Evolutionary conservation across 1,140 invertebrate species (phyloP).

Genomic region (Bemisia tabaci): DNA sequence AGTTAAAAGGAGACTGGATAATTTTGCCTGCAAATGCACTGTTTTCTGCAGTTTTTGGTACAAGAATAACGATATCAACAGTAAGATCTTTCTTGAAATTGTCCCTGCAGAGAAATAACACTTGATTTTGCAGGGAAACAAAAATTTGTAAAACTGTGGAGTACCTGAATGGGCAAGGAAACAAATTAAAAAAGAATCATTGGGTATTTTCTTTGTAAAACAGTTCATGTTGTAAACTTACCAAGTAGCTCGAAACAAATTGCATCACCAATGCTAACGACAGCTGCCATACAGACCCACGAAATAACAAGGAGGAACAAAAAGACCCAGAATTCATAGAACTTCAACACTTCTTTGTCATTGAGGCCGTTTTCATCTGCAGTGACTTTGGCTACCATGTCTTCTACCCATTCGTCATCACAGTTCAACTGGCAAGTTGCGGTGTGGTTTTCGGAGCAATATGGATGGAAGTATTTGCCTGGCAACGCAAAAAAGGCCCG

Average conservation of each 20-base stretch:
- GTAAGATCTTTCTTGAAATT: no score
- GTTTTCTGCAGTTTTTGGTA: no score
- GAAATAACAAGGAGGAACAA: slow-evolving; percentile 49
- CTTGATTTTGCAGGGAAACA: no score
- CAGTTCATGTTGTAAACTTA: no score
- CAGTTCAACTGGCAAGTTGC: slow-evolving; percentile 21
- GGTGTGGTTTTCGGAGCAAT: slow-evolving; percentile 14
- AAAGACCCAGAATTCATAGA: slow-evolving; percentile 54
- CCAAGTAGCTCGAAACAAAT: slow-evolving; percentile 67
- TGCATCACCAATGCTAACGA: slow-evolving; percentile 65
- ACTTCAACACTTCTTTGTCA: slow-evolving; percentile 1
- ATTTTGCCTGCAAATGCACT: no score
- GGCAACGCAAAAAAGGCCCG: neutral
- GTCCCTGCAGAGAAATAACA: no score
- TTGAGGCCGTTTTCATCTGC: neutral
- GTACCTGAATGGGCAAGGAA: no score
- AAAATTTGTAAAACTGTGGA: no score
- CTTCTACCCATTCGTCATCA: neutral
- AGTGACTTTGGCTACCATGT: neutral
- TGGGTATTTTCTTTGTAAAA: no score
- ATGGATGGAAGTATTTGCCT: slow-evolving; percentile 13
- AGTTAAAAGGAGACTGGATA: no score
- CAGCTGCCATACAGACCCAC: slow-evolving; percentile 70
- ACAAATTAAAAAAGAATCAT: no score
- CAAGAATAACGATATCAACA: no score